phyloP scores from a whole-genome alignment of 2,797 vertebrate species.

The Epinephelus awoara region DNA sequence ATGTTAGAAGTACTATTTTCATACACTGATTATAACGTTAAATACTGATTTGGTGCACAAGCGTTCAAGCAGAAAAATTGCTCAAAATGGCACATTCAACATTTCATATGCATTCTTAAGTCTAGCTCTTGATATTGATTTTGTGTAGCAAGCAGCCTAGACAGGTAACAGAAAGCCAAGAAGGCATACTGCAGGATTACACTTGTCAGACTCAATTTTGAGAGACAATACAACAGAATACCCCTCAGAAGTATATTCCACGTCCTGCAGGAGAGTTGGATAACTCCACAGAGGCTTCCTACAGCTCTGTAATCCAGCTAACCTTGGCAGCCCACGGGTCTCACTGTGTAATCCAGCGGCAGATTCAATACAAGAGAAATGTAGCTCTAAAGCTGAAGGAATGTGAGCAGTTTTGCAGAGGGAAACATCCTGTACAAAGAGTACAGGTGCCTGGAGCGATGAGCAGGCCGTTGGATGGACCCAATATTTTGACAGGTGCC shows the following conservation, averaged over 20 bases:
- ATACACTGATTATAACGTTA: conserved; percentile 4
- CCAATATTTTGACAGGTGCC: conserved; percentile 65
- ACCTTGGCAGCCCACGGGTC: conserved; percentile 73
- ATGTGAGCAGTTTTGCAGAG: conserved; percentile 48
- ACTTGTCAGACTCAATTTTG: conserved; percentile 70
- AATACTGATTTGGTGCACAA: conserved; percentile 15
- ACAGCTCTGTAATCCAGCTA: conserved; percentile 74
- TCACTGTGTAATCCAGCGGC: conserved; percentile 69
- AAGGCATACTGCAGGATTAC: conserved; percentile 65
- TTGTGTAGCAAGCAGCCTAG: conserved; percentile 28
- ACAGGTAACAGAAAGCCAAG: conserved; percentile 46
- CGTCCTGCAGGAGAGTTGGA: conserved; percentile 61
- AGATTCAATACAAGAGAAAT: conserved; percentile 68
- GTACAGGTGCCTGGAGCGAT: conserved; percentile 43
- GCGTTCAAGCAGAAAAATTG: conserved; percentile 18
- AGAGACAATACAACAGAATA: conserved; percentile 61
- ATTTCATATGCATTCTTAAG: conserved; percentile 30
- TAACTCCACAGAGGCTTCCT: conserved; percentile 66
- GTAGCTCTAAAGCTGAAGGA: conserved; percentile 52
- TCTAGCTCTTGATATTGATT: conserved; percentile 43
- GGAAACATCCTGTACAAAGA: conserved; percentile 48
- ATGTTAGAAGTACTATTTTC: conserved; percentile 42
- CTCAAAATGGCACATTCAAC: conserved; percentile 16
- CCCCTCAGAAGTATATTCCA: conserved; percentile 61
- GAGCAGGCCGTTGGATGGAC: conserved; percentile 50